These are phyloP conservation scores for Kryptopterus vitreolus DNA, from an alignment of 2,797 vertebrate genomes.

Conservation along the genomic window DNA sequence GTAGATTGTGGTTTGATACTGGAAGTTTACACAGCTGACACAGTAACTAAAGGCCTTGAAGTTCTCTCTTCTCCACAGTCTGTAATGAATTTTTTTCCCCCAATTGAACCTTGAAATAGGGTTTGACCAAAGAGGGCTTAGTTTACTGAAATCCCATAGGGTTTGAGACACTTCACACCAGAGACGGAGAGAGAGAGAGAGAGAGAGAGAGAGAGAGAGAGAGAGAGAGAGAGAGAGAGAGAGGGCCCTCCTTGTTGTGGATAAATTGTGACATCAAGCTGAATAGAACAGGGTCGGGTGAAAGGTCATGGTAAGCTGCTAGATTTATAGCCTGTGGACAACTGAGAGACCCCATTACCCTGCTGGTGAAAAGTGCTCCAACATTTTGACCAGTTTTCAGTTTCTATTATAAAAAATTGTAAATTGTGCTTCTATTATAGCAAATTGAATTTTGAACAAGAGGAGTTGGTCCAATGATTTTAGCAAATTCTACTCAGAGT, in stretches of 20 bases:
- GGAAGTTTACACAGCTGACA: conserved; percentile 72
- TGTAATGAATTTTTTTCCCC: conserved; percentile 55
- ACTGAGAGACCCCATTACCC: background rate
- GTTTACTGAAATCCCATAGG: conserved; percentile 50
- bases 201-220: conserved; percentile 55
- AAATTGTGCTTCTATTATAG: too few species aligned
- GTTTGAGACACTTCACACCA: conserved; percentile 59
- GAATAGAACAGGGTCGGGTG: conserved; percentile 46
- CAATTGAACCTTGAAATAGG: conserved; percentile 56
- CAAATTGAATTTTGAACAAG: background rate
- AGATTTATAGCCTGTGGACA: conserved; percentile 56
- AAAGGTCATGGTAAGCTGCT: conserved; percentile 56
- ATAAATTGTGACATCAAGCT: conserved; percentile 56
- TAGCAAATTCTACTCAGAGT: background rate
- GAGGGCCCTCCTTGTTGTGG: conserved; percentile 46
- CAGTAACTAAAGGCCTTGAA: conserved; percentile 41
- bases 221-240: conserved; percentile 50
- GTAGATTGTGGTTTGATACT: conserved; percentile 59
- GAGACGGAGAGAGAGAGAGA: conserved; percentile 50
- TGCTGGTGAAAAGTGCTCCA: background rate
- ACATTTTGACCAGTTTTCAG: background rate
- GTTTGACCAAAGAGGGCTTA: conserved; percentile 45
- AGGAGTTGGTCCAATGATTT: background rate
- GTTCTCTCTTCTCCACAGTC: conserved; percentile 40
- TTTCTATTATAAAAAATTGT: background rate